These are phyloP conservation scores for Epirrhoe alternata DNA, from an alignment of 2,888 invertebrate genomes.

Conservation along the genomic window DNA sequence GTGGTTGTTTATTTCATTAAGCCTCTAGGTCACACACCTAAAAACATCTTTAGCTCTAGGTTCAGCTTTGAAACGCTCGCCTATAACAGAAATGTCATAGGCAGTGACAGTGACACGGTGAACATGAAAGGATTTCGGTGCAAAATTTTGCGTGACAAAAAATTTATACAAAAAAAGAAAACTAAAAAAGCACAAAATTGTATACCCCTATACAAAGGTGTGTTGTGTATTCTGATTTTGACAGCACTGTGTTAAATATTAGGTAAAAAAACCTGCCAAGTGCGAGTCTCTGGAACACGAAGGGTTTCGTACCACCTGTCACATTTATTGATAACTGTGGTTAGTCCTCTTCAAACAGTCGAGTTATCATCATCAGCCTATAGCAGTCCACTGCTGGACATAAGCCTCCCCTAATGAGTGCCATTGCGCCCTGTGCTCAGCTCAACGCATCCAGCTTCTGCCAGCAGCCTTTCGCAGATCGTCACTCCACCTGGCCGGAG, in stretches of 20 bases:
- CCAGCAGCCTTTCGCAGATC: too few species aligned
- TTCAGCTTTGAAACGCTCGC: conserved; percentile 22
- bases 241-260: background rate
- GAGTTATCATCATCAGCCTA: too few species aligned
- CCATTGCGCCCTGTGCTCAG: too few species aligned
- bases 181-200: background rate
- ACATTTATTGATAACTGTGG: too few species aligned
- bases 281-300: background rate
- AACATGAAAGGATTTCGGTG: conserved; percentile 20
- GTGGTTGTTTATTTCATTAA: conserved; percentile 28
- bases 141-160: conserved; percentile 16
- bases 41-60: too few species aligned
- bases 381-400: too few species aligned
- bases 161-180: conserved; percentile 5
- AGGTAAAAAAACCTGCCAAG: background rate
- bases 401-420: too few species aligned
- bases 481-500: too few species aligned
- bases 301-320: too few species aligned
- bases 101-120: conserved; percentile 12
- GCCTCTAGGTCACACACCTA: conserved; percentile 21
- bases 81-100: conserved; percentile 28
- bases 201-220: too few species aligned
- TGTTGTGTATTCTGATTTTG: background rate
- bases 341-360: too few species aligned
- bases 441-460: too few species aligned